A percentile compares a stretch with the other conserved stretches of the same genome.
Conservation (phyloP, 2,797 vertebrate species). For the Myotis planiceps region DNA sequence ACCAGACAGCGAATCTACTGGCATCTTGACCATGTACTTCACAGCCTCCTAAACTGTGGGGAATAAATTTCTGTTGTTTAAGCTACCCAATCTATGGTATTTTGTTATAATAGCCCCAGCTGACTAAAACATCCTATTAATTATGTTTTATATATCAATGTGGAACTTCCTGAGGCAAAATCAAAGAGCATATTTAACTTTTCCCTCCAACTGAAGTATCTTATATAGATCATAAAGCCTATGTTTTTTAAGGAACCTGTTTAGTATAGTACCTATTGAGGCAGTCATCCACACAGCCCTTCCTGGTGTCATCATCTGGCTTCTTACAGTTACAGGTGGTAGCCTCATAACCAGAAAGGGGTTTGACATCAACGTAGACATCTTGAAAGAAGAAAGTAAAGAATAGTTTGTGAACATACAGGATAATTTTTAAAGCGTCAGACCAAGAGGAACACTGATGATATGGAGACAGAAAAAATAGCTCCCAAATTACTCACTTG, state of each 20-base stretch:
- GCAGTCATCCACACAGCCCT: constrained; percentile 96
- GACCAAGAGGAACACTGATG: constrained; percentile 29
- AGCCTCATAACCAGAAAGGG: constrained; percentile 97
- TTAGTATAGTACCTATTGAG: constrained; percentile 92
- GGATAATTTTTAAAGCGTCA: constrained; percentile 55
- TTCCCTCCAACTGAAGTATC: neutral
- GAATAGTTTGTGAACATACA: constrained; percentile 24
- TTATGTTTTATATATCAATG: neutral
- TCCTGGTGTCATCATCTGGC: constrained; percentile 88
- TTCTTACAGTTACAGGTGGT: constrained; percentile 96
- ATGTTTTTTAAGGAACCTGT: neutral
- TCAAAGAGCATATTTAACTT: neutral
- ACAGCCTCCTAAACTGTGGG: neutral
- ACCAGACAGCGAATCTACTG: neutral
- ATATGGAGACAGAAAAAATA: constrained; percentile 37
- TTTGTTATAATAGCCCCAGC: neutral
- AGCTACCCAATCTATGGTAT: neutral
- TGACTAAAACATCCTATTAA: neutral
- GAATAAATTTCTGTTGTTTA: neutral
- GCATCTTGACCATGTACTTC: neutral
- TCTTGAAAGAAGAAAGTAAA: constrained; percentile 84
- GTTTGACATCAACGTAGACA: constrained; percentile 98
- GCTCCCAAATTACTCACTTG: constrained; percentile 87
- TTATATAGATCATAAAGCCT: neutral
- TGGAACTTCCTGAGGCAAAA: neutral